phyloP scores from a whole-genome alignment of 2,797 vertebrate species.

The Pipistrellus nathusii region DNA sequence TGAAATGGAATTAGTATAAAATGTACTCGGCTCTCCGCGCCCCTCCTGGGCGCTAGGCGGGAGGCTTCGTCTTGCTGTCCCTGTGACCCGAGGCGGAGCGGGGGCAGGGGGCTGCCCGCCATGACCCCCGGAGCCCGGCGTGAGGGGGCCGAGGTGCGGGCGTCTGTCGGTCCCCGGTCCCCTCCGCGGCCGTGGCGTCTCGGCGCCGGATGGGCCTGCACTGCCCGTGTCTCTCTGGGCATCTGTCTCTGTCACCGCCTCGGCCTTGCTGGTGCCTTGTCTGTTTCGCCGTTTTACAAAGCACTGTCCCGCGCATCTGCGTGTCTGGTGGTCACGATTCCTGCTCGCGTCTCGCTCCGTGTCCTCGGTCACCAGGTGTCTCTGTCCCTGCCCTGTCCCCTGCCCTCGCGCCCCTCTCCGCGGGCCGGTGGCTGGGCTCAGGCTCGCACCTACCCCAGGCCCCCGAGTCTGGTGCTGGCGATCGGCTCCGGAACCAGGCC shows the following conservation, averaged over 20 bases:
- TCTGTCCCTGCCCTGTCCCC: accelerated
- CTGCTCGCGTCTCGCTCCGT: too few species aligned
- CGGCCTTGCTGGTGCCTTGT: neutral
- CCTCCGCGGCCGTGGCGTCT: slow-evolving; percentile 1
- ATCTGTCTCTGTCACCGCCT: neutral
- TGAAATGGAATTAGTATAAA: too few species aligned
- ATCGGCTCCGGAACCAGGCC: neutral
- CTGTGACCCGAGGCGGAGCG: slow-evolving; percentile 68
- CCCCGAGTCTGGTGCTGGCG: neutral
- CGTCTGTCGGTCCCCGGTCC: neutral
- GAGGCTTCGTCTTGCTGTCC: slow-evolving; percentile 59
- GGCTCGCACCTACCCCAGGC: too few species aligned
- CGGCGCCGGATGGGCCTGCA: neutral
- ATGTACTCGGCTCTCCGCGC: slow-evolving; percentile 52
- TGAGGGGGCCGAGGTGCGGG: slow-evolving; percentile 62
- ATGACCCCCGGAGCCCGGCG: slow-evolving; percentile 67
- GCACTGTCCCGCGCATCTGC: neutral
- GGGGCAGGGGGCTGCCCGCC: slow-evolving; percentile 66
- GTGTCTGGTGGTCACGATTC: neutral
- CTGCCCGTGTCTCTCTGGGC: neutral
- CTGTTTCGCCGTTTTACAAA: neutral
- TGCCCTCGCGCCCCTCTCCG: neutral
- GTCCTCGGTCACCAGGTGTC: neutral
- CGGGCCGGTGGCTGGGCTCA: too few species aligned
- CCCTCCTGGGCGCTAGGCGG: slow-evolving; percentile 70